These are phyloP conservation scores for Tinea trinotella DNA, from an alignment of 2,888 invertebrate genomes.

Conservation along the genomic window DNA sequence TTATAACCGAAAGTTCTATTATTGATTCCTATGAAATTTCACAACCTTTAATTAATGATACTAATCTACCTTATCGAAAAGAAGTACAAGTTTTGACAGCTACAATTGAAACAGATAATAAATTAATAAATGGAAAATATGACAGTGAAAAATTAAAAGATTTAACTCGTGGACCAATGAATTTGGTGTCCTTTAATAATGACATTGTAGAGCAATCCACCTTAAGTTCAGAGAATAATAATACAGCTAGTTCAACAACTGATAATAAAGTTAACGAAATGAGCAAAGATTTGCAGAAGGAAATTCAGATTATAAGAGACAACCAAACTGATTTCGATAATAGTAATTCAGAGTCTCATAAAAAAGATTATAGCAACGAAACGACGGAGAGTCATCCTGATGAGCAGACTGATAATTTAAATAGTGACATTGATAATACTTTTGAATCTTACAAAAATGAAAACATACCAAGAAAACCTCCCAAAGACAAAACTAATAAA, in stretches of 20 bases:
- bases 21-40: not conserved
- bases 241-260: not conserved
- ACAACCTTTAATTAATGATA: not conserved
- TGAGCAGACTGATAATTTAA: no score
- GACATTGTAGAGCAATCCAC: not conserved
- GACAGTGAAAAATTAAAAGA: slow-evolving; percentile 43
- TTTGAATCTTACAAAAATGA: no score
- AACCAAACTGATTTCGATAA: not conserved
- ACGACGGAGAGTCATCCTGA: no score
- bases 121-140: slow-evolving; percentile 38
- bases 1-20: not conserved
- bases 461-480: no score
- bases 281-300: not conserved
- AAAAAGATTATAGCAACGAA: not conserved
- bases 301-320: not conserved
- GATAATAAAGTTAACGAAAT: not conserved
- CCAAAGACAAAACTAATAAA: no score
- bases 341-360: not conserved
- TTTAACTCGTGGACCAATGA: slow-evolving; percentile 36
- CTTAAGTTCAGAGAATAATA: not conserved
- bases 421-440: no score
- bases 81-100: slow-evolving; percentile 45
- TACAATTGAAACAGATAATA: slow-evolving; percentile 37
- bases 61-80: slow-evolving; percentile 27
- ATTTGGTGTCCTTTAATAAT: slow-evolving; percentile 38